Evolutionary conservation across 2,888 invertebrate species (phyloP).

Genomic region (Autographa gamma): DNA sequence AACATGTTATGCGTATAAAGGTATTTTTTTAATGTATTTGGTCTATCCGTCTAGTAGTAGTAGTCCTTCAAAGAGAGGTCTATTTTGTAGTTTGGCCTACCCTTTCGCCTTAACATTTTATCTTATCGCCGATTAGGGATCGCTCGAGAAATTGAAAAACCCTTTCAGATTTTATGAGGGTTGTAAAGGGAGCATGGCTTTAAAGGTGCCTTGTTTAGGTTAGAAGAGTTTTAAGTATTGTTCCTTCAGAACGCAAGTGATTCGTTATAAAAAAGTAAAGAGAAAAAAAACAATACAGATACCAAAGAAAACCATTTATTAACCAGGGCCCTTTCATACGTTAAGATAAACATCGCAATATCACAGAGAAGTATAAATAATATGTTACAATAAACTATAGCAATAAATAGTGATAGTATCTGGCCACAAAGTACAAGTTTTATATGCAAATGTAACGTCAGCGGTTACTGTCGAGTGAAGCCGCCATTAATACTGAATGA

Average conservation of each 20-base stretch:
- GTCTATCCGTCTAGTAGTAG: too few species aligned
- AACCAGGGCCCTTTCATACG: neutral
- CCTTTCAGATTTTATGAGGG: too few species aligned
- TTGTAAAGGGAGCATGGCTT: too few species aligned
- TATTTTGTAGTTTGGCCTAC: too few species aligned
- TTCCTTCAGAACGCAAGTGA: too few species aligned
- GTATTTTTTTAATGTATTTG: too few species aligned
- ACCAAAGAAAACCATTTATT: neutral
- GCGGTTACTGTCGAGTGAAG: neutral
- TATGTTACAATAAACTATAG: neutral
- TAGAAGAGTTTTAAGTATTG: too few species aligned
- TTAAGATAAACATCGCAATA: neutral
- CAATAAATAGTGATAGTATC: slow-evolving; percentile 2
- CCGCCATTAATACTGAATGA: neutral
- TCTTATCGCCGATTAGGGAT: neutral
- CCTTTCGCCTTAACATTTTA: too few species aligned
- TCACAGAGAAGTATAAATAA: neutral
- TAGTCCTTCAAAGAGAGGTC: too few species aligned
- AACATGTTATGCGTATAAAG: too few species aligned
- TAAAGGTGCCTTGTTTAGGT: too few species aligned
- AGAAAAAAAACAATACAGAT: neutral
- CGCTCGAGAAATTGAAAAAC: neutral
- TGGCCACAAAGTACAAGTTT: neutral
- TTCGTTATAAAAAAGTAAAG: too few species aligned
- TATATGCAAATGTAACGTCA: neutral